A percentile compares a stretch with the other conserved stretches of the same genome.
Evolutionary conservation across 2,797 vertebrate species (phyloP).

Genomic region (Danio jaintianensis): DNA sequence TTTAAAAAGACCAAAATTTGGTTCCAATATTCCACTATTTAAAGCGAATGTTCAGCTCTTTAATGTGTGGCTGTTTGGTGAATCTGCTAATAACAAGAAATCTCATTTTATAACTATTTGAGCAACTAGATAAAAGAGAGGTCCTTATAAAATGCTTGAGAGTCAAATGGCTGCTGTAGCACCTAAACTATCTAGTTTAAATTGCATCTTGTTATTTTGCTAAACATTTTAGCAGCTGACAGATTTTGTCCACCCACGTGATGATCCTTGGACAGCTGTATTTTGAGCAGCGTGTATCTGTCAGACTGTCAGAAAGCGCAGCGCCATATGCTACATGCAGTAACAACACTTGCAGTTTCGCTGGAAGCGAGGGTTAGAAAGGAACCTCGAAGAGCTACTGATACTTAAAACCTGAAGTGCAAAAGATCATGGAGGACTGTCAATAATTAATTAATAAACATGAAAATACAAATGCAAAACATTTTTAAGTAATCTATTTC

Average conservation of each 20-base stretch:
- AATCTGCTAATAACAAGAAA: background rate
- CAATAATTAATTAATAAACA: background rate
- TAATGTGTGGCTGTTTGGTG: background rate
- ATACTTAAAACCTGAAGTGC: constrained; percentile 26
- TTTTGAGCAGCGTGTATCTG: background rate
- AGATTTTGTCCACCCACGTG: background rate
- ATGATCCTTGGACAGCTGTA: constrained; percentile 1
- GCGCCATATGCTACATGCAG: constrained; percentile 19
- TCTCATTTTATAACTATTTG: background rate
- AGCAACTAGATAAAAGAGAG: background rate
- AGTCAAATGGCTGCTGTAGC: background rate
- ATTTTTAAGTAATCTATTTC: too few species aligned
- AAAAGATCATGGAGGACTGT: constrained; percentile 8
- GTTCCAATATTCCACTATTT: constrained; percentile 16
- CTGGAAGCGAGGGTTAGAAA: background rate
- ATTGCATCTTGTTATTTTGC: constrained; percentile 5
- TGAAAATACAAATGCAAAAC: background rate
- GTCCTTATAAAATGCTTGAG: background rate
- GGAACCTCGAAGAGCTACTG: constrained; percentile 7
- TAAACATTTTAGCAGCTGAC: constrained; percentile 14
- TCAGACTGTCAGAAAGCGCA: constrained; percentile 4
- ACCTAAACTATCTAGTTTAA: background rate
- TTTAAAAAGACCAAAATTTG: constrained; percentile 27
- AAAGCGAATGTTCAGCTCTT: background rate
- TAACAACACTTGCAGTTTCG: constrained; percentile 4